phyloP scores from a whole-genome alignment of 2,888 invertebrate genomes.

The Malthinus flaveolus region DNA sequence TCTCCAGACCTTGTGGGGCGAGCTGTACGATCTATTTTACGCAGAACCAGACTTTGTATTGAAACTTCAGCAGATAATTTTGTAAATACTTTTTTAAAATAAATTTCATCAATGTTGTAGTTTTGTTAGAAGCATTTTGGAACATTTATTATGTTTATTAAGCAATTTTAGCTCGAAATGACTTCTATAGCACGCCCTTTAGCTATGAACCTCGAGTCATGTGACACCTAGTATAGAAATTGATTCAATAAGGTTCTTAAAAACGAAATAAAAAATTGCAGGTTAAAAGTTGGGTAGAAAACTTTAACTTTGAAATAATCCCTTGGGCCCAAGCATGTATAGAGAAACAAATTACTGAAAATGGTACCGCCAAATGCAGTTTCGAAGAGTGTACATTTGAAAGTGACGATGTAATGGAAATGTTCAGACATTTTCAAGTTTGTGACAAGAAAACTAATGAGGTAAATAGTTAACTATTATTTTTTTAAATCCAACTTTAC shows the following conservation, averaged over 20 bases:
- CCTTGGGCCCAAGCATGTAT: conserved; percentile 23
- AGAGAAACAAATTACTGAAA: conserved; percentile 39
- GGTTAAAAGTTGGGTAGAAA: conserved; percentile 14
- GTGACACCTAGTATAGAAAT: too few relatives aligned
- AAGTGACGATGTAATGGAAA: conserved; percentile 36
- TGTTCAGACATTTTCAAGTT: conserved; percentile 42
- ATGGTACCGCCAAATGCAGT: conserved; percentile 44
- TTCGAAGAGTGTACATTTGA: conserved; percentile 46
- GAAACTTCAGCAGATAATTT: too few relatives aligned
- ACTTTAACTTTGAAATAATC: conserved; percentile 24
- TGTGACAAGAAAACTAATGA: conserved; percentile 42
- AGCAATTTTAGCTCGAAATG: too few relatives aligned
- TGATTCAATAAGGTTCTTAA: neutral
- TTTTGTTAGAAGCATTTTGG: neutral
- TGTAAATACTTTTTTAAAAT: too few relatives aligned
- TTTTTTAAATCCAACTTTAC: neutral
- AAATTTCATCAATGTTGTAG: neutral
- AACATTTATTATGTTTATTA: too few relatives aligned
- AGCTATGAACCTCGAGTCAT: too few relatives aligned
- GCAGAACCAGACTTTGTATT: too few relatives aligned
- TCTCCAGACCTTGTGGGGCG: too few relatives aligned
- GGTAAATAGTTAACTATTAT: conserved; percentile 33
- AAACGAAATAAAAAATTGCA: neutral
- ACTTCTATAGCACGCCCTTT: too few relatives aligned
- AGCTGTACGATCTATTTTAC: too few relatives aligned